Base-by-base conservation (phyloP, 2,113 vertebrate genomes). In the Thamnaconus septentrionalis region DNA sequence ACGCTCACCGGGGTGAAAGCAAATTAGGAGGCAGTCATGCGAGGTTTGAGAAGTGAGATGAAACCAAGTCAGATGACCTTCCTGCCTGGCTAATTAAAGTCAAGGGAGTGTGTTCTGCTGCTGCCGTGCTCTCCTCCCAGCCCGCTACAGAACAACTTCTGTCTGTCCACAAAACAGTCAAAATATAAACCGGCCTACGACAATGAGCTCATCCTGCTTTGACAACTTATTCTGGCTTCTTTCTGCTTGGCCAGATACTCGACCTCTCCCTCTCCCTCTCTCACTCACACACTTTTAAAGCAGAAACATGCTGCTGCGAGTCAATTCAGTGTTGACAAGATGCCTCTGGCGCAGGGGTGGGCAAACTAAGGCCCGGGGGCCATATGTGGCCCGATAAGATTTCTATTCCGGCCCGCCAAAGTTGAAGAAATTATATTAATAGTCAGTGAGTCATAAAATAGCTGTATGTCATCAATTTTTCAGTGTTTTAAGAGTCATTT, bases 171-270 rank as follows among this genome's bases (percentile, higher is more conserved):
- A 40, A 8, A 78, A 41, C 43, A 50, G 53, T 31, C 18, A 43
- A 59, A 61, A 39, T 63, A 45, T 50, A 48, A 45, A 31, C 18
- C 4, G 1, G 64, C 48, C 18, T 57, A 46, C 7, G 48, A 61
- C 39, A 8, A 70, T 40, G 57, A 72, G 45, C 61, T 79, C 72
- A 69, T 71, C 55, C 11, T 54, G 46, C 56, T 61, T 66, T 52
- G 45, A 59, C 41, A 57, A 7, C 42, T 64, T 56, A 31, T 59
- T 48, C 54, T n/a, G 18, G 61, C 44, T 48, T 71, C 61, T 50
- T 68, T 81, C 45, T 74, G 7, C 43, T 50, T 47, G 47, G 11
- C 48, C 68, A 9, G 8, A 64, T 60, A 39, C 58, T 54, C 46
- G 45, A 75, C 57, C 58, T 41, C 18, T 31, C 18, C 18, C 18